Evolutionary conservation across 2,888 invertebrate species (phyloP), one percentile per base, ranked within the genome.

Genomic region (Calliopum simillimum): DNA sequence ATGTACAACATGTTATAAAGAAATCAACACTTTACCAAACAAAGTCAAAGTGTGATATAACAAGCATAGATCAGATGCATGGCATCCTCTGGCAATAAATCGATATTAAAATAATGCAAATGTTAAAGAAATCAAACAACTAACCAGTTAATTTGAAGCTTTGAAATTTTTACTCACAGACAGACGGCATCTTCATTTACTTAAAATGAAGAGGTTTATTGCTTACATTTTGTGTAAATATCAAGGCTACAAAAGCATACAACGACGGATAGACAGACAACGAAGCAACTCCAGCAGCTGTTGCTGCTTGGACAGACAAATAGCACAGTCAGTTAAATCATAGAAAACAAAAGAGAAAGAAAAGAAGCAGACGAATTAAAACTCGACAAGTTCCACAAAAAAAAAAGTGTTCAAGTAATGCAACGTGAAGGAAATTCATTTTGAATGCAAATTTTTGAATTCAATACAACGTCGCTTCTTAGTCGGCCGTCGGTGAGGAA

Each of bases 131-230:
- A 16, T 33, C 33, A 33, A 33, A 33, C 33, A 33, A 33, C 33
- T 8, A 33, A 33, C 33, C 33, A 33, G 33, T 33, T 33, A 33
- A 33, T 33, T 49, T 49, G 11, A 53, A 19, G 8, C 19, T 16
- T 49, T 8, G 5, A 49, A 49, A 3, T 4, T 23, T 53, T 53
- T 53, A 53, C 53, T n/a, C n/a, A 53, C n/a, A 4, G 4, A 47
- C 12, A 19, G 53, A 64, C 64, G 16, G 64, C 64, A 41, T 64
- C 64, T 64, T 53, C 64, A 64, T 64, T 64, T n/a, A n/a, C n/a
- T n/a, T 16, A 51, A 64, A 53, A 51, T 23, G 21, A 53, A 21
- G 23, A 53, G 11, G 53, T 43, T 63, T 63, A 41, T 43, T 63
- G 51, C 41, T 64, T 49, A 53, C 19, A 41, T 64, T n/a, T 51